Conservation (phyloP, 1,140 invertebrate species). For the Arctopsyche grandis region DNA sequence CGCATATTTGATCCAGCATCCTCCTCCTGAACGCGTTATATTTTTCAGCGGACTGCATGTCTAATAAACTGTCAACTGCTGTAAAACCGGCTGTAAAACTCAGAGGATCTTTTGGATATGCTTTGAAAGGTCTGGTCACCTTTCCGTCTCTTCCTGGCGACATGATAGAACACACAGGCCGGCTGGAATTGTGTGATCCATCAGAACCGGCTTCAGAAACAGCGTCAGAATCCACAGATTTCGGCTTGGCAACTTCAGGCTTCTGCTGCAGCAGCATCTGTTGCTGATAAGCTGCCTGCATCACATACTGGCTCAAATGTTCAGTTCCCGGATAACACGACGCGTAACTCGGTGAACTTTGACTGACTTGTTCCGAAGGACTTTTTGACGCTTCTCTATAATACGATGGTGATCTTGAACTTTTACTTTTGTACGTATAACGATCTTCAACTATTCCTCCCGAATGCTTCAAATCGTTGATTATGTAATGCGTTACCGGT, state of each 20-base stretch:
- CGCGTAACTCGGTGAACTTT: slow-evolving; percentile 39
- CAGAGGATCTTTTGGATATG: slow-evolving; percentile 76
- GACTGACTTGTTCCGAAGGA: slow-evolving; percentile 16
- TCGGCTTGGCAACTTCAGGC: neutral
- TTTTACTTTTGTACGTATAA: slow-evolving; percentile 36
- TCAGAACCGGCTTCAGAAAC: slow-evolving; percentile 45
- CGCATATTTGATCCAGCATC: slow-evolving; percentile 73
- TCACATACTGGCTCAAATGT: slow-evolving; percentile 55
- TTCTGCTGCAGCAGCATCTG: slow-evolving; percentile 31
- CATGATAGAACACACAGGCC: slow-evolving; percentile 45
- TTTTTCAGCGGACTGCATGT: slow-evolving; percentile 68
- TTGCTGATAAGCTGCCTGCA: slow-evolving; percentile 47
- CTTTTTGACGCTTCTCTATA: slow-evolving; percentile 16
- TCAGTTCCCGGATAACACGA: slow-evolving; percentile 49
- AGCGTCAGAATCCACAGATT: slow-evolving; percentile 41
- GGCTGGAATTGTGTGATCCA: slow-evolving; percentile 9
- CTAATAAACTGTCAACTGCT: slow-evolving; percentile 62
- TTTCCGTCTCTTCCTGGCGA: slow-evolving; percentile 58
- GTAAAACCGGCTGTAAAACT: slow-evolving; percentile 66
- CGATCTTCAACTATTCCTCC: no score
- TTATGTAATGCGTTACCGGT: no score
- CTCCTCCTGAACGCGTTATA: slow-evolving; percentile 74
- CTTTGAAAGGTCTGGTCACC: slow-evolving; percentile 73
- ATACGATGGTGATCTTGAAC: slow-evolving; percentile 26
- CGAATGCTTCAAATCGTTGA: no score